Conservation (phyloP, 1,140 invertebrate genomes). For the Orussus abietinus region DNA sequence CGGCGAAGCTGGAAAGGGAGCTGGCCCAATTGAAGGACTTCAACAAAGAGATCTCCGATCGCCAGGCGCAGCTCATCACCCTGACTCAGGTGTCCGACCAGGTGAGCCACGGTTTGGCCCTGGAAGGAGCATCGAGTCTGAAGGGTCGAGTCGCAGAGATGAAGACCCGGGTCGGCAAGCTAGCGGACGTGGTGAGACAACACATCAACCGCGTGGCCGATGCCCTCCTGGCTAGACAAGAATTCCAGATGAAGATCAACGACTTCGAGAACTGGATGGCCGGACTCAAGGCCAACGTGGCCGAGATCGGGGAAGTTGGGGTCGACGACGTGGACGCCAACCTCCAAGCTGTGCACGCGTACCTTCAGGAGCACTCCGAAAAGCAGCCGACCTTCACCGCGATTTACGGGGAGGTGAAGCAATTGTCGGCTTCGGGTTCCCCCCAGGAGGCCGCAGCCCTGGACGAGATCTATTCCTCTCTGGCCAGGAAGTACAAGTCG, state of each 20-base stretch:
- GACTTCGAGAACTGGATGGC: conserved; percentile 84
- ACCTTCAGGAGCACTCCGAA: conserved; percentile 77
- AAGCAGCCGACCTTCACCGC: conserved; percentile 69
- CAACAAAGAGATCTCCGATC: conserved; percentile 76
- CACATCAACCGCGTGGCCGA: conserved; percentile 78
- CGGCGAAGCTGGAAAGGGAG: conserved; percentile 69
- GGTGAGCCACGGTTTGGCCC: conserved; percentile 68
- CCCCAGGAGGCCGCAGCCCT: conserved; percentile 69
- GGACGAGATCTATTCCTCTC: conserved; percentile 67
- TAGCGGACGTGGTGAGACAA: conserved; percentile 69
- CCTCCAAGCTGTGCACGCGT: conserved; percentile 72
- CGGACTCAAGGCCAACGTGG: conserved; percentile 67
- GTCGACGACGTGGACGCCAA: conserved; percentile 74
- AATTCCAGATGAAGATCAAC: conserved; percentile 76
- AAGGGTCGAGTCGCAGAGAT: conserved; percentile 70
- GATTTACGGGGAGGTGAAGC: conserved; percentile 80
- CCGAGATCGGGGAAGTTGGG: conserved; percentile 75
- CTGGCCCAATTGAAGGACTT: conserved; percentile 70
- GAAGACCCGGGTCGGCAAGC: conserved; percentile 65
- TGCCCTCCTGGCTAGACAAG: conserved; percentile 73
- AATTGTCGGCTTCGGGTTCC: conserved; percentile 64
- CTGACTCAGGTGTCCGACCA: conserved; percentile 76
- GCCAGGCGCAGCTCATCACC: conserved; percentile 74
- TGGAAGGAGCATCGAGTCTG: conserved; percentile 69
- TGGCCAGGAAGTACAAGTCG: conserved; percentile 73